Conservation (phyloP, 2,888 invertebrate genomes). For the Pyrochroa serraticornis region DNA sequence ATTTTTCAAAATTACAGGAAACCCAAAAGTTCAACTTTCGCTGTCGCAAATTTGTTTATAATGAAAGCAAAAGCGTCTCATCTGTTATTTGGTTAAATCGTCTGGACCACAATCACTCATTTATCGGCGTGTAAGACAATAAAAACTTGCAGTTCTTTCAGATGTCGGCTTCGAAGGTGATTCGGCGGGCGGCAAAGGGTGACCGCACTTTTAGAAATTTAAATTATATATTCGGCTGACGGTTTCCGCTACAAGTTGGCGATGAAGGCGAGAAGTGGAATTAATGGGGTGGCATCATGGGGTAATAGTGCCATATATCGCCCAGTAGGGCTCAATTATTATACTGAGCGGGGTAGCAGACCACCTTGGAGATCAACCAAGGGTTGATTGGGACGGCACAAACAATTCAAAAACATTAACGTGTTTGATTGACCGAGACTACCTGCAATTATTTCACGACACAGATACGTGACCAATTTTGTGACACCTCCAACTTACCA, state of each 20-base stretch:
- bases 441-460: conserved; percentile 10
- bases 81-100: not conserved
- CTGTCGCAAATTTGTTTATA: conserved; percentile 1
- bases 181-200: not conserved
- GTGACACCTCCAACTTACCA: conserved; percentile 2
- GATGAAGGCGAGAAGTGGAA: conserved; percentile 33
- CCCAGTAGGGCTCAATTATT: conserved; percentile 42
- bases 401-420: conserved; percentile 16
- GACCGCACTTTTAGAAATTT: conserved; percentile 20
- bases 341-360: conserved; percentile 33
- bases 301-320: conserved; percentile 46
- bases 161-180: too few species aligned
- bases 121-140: conserved; percentile 1
- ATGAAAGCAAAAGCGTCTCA: not conserved
- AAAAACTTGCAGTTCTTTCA: too few species aligned
- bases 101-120: conserved; percentile 5
- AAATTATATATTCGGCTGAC: conserved; percentile 29
- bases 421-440: conserved; percentile 25
- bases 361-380: conserved; percentile 37
- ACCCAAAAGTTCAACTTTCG: not conserved
- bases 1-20: too few species aligned
- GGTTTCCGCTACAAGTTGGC: conserved; percentile 33
- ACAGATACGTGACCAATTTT: conserved; percentile 22
- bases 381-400: conserved; percentile 35
- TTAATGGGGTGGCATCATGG: conserved; percentile 42